A percentile compares a stretch with the other conserved stretches of the same genome.
phyloP scores from a whole-genome alignment of 2,888 invertebrate species.

The Tetragnatha montana region DNA sequence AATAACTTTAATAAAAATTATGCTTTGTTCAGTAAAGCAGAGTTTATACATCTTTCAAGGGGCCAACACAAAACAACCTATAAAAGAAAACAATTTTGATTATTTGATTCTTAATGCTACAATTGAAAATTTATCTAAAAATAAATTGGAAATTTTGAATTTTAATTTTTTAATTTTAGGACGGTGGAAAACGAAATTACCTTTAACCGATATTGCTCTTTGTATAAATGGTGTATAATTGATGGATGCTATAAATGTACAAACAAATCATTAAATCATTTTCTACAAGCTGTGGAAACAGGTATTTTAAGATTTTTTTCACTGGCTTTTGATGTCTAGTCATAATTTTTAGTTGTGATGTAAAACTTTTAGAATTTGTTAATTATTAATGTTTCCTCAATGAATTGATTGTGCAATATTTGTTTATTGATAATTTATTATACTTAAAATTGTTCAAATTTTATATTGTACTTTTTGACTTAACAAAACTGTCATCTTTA shows the following conservation, averaged over 20 bases:
- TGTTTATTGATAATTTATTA: background rate
- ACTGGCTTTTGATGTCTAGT: background rate
- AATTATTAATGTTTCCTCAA: background rate
- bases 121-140: no score
- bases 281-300: background rate
- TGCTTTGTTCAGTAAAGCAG: no score
- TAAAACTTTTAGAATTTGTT: background rate
- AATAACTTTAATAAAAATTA: no score
- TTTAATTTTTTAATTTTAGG: no score
- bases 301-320: background rate
- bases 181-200: no score
- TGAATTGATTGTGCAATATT: background rate
- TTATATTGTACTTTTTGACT: constrained; percentile 1
- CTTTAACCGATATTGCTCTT: no score
- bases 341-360: background rate
- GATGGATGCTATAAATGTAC: background rate
- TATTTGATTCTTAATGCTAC: no score
- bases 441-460: background rate
- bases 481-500: background rate
- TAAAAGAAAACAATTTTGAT: no score
- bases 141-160: no score
- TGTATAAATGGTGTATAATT: no score
- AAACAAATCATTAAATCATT: background rate
- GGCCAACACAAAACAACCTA: no score
- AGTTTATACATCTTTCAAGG: no score